Conservation (phyloP, 2,888 invertebrate species). For the Mongoloraphidia duomilia region DNA sequence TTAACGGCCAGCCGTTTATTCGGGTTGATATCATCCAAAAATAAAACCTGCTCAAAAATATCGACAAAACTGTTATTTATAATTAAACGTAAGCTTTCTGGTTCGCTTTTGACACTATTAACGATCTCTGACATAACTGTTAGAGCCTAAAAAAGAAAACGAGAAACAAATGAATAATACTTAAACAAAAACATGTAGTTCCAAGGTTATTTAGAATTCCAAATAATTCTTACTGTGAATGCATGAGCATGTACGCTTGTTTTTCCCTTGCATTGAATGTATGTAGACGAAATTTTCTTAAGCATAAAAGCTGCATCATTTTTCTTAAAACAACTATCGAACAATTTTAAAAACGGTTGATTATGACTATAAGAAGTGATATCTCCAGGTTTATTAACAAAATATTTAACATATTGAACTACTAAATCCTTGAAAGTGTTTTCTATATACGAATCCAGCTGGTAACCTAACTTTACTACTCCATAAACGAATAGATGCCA, state of each 20-base stretch:
- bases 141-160: constrained; percentile 17
- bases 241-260: constrained; percentile 14
- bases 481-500: constrained; percentile 38
- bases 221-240: constrained; percentile 12
- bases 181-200: not conserved
- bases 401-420: constrained; percentile 21
- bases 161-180: constrained; percentile 5
- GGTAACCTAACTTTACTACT: constrained; percentile 32
- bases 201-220: too few relatives aligned
- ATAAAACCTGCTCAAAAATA: constrained; percentile 21
- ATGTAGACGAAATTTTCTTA: constrained; percentile 12
- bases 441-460: constrained; percentile 31
- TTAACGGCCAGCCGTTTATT: constrained; percentile 17
- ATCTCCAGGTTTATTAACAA: constrained; percentile 14
- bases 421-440: constrained; percentile 34
- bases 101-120: constrained; percentile 10
- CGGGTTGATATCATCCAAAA: constrained; percentile 17
- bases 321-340: constrained; percentile 9
- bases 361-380: constrained; percentile 5
- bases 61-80: constrained; percentile 15
- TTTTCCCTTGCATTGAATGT: constrained; percentile 16
- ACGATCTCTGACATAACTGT: constrained; percentile 18
- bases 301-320: constrained; percentile 13
- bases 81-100: constrained; percentile 14
- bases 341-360: constrained; percentile 6